Conservation (phyloP, 1,140 invertebrate species). For the Tetramorium alpestre region DNA sequence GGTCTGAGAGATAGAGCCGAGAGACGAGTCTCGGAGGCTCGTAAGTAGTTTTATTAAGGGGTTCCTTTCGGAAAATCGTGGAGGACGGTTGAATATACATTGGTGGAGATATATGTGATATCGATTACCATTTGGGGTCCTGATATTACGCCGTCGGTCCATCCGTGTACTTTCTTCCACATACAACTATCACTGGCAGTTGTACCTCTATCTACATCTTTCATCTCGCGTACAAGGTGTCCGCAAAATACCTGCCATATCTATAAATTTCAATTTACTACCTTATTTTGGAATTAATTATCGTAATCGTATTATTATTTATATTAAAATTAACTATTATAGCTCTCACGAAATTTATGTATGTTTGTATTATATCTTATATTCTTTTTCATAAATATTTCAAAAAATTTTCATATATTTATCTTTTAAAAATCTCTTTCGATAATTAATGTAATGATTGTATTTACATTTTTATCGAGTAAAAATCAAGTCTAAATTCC, state of each 20-base stretch:
- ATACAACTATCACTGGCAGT: conserved; percentile 44
- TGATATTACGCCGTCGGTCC: conserved; percentile 80
- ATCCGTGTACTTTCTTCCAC: conserved; percentile 53
- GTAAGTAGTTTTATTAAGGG: conserved; percentile 76
- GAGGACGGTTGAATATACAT: conserved; percentile 79
- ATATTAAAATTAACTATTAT: background rate
- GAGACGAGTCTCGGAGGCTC: conserved; percentile 45
- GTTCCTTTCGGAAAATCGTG: conserved; percentile 75
- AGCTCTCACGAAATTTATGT: background rate
- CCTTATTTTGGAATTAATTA: background rate
- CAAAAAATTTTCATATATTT: background rate
- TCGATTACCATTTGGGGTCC: conserved; percentile 83
- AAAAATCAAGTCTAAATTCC: background rate
- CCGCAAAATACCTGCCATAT: background rate
- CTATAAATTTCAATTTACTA: background rate
- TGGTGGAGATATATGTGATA: conserved; percentile 79
- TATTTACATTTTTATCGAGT: background rate
- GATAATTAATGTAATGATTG: background rate
- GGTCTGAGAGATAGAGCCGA: conserved; percentile 41
- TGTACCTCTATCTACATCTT: conserved; percentile 47
- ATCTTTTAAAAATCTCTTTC: background rate
- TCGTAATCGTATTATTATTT: no score
- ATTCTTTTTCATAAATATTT: background rate
- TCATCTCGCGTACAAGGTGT: conserved; percentile 32
- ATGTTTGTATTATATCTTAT: background rate